Base-by-base conservation (phyloP, 2,113 vertebrate species). In the Tringa solitaria region DNA sequence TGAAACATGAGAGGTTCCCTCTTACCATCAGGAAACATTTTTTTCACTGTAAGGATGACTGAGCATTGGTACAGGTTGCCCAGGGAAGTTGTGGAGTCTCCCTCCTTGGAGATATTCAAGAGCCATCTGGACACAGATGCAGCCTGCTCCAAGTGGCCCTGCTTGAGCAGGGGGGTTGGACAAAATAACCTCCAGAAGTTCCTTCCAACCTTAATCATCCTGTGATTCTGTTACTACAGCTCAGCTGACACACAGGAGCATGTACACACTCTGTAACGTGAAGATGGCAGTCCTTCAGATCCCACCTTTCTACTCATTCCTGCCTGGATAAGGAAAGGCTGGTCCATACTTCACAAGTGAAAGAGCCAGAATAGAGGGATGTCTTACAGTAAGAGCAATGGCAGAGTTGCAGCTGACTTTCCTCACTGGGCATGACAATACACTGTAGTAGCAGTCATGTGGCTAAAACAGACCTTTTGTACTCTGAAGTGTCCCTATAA, bases 401-500 rank as follows among this genome's bases (percentile, higher is more conserved):
- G 28, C 35, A 83, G 73, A 60, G 65, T 21, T 91, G 41, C 41
- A 56, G 53, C 46, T 78, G 27, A 90, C 32, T 77, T 70, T 72
- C 48, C 61, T 61, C 33, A 32, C 43, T 61, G 77, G 14, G 53
- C 23, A 72, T 61, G 35, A 61, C 23, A 73, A 60, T 39, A 61
- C 23, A 37, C 39, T 77, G 57, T 30, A 78, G 46, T 24, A 84
- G 41, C 48, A 84, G 53, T 68, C 53, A 67, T 5, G 63, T 13
- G 12, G 26, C 76, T 82, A 72, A 51, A 39, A 70, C 45, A 80
- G 48, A 48, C 23, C 75, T 48, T 89, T 85, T 60, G 60, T 87
- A 69, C 65, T 92, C 85, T 94, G 78, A 93, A 95, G 96, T 93
- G 85, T 93, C 95, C 53, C 65, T 77, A 22, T 80, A 92, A 95